A percentile compares a stretch with the other conserved stretches of the same genome.
Conservation (phyloP, 1,140 invertebrate species). For the Drosophila bocqueti region DNA sequence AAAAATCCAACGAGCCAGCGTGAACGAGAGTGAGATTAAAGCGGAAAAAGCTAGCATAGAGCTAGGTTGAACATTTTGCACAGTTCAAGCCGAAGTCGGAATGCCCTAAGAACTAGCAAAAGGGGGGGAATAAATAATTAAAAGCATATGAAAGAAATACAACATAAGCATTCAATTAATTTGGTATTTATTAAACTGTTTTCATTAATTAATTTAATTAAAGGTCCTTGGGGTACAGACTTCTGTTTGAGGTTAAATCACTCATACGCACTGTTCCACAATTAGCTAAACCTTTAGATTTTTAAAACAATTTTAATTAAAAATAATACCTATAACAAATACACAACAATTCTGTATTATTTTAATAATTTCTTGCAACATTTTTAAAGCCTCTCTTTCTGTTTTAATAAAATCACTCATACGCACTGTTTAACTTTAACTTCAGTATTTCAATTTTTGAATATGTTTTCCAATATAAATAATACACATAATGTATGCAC, state of each 20-base stretch:
- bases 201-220: background rate
- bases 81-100: background rate
- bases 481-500: background rate
- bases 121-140: background rate
- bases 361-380: background rate
- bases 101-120: background rate
- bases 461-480: background rate
- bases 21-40: conserved; percentile 1
- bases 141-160: too few relatives aligned
- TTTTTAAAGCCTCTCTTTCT: rapidly evolving
- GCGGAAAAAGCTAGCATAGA: background rate
- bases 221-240: background rate
- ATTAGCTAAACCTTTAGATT: background rate
- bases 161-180: background rate
- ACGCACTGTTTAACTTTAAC: background rate
- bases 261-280: background rate
- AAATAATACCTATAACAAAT: background rate
- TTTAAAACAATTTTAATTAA: background rate
- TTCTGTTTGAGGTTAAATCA: background rate
- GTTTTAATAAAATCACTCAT: background rate
- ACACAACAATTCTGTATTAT: background rate
- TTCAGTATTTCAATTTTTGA: background rate
- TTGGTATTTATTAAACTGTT: background rate
- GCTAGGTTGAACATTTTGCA: background rate
- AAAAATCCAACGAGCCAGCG: background rate